These are phyloP conservation scores for Irena cyanogastra DNA, from an alignment of 2,113 vertebrate genomes.

Conservation along the genomic window DNA sequence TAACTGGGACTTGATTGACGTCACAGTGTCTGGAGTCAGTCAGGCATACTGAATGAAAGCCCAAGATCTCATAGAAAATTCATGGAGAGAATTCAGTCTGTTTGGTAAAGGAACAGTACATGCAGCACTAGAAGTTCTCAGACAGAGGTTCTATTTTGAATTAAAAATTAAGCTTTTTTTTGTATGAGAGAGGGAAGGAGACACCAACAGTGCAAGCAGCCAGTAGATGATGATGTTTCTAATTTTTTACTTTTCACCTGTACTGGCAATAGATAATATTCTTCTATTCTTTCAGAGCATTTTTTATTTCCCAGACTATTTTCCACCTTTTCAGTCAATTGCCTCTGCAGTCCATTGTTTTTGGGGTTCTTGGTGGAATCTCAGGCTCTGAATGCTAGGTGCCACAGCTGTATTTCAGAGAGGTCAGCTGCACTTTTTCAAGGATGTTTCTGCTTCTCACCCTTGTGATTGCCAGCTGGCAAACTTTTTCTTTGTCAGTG, in stretches of 20 bases:
- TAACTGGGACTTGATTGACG: neutral
- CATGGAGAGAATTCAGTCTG: neutral
- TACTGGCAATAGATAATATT: neutral
- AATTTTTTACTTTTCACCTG: neutral
- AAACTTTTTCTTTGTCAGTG: neutral
- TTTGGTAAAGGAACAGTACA: neutral
- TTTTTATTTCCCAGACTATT: neutral
- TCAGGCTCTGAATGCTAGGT: neutral
- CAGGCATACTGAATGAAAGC: neutral
- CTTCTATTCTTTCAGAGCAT: neutral
- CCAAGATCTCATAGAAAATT: neutral
- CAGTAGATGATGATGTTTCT: neutral
- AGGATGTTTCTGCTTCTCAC: neutral
- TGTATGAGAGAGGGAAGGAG: neutral
- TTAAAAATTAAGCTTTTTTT: neutral
- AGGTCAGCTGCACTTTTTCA: neutral
- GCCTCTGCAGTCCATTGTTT: neutral
- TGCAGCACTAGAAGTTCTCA: neutral
- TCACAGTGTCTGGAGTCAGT: neutral
- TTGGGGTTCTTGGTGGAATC: neutral
- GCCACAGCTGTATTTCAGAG: neutral
- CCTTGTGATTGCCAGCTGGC: neutral
- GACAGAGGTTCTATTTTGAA: neutral
- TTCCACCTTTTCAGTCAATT: neutral
- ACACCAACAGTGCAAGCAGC: neutral